These are phyloP conservation scores for Triops cancriformis DNA, from an alignment of 1,140 invertebrate species.

Conservation along the genomic window DNA sequence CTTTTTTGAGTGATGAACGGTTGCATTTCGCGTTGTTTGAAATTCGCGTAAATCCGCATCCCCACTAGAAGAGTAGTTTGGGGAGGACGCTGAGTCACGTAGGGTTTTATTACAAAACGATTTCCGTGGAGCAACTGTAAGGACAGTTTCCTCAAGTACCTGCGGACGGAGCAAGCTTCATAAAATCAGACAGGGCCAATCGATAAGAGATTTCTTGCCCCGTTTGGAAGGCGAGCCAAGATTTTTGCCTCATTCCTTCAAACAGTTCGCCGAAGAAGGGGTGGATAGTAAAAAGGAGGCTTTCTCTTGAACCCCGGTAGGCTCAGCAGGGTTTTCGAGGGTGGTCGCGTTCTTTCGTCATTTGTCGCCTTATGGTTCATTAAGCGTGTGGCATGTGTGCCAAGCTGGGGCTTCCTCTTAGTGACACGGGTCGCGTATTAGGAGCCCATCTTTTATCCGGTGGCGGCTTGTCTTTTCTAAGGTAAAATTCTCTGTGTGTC, in stretches of 20 bases:
- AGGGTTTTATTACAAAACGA: not conserved
- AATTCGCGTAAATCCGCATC: too few relatives aligned
- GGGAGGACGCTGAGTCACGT: not conserved
- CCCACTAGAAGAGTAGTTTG: not conserved
- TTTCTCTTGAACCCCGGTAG: not conserved
- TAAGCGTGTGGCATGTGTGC: conserved; percentile 12
- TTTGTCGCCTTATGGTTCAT: conserved; percentile 13
- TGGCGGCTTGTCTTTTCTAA: not conserved
- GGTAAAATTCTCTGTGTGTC: not conserved
- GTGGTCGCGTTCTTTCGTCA: not conserved
- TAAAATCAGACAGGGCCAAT: not conserved
- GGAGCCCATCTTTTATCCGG: not conserved
- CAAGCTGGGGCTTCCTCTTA: not conserved
- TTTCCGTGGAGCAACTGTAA: not conserved
- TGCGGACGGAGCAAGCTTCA: not conserved
- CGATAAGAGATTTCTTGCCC: not conserved
- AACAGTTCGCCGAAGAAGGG: too few relatives aligned
- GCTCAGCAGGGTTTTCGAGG: not conserved
- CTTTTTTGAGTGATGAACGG: too few relatives aligned
- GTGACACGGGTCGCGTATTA: not conserved
- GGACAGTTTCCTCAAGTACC: not conserved
- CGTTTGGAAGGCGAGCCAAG: not conserved
- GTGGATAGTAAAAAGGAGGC: not conserved
- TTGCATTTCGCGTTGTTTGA: too few relatives aligned
- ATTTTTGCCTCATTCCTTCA: not conserved